A percentile compares a stretch with the other conserved stretches of the same genome.
Conservation (phyloP, 2,888 invertebrate species). For the Luffia ferchaultella region DNA sequence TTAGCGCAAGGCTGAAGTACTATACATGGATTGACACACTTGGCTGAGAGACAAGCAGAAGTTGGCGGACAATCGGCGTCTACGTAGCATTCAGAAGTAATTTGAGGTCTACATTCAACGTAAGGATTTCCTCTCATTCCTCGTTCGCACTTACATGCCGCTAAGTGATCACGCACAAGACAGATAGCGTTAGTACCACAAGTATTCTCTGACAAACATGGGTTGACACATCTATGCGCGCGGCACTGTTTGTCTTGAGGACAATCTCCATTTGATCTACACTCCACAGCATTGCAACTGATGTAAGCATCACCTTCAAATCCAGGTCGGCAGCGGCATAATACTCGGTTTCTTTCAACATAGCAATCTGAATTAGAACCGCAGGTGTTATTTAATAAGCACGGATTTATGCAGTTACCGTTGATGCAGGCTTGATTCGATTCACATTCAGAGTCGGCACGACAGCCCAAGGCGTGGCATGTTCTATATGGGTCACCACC, state of each 20-base stretch:
- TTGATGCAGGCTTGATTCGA: constrained; percentile 85
- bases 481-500: constrained; percentile 87
- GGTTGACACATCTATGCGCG: constrained; percentile 86
- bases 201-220: constrained; percentile 79
- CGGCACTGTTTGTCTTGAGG: constrained; percentile 85
- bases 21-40: constrained; percentile 85
- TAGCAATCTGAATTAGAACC: constrained; percentile 86
- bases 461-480: constrained; percentile 84
- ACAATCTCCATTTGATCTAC: constrained; percentile 87
- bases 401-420: constrained; percentile 86
- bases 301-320: constrained; percentile 81
- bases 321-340: constrained; percentile 83
- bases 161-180: constrained; percentile 80
- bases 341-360: constrained; percentile 73
- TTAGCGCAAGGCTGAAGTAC: constrained; percentile 80
- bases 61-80: constrained; percentile 85
- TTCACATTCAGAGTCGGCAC: constrained; percentile 83
- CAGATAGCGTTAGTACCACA: constrained; percentile 85
- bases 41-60: constrained; percentile 81
- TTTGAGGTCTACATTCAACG: constrained; percentile 78
- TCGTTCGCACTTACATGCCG: constrained; percentile 84
- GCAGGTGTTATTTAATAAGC: constrained; percentile 80
- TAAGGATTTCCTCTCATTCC: constrained; percentile 84
- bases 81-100: constrained; percentile 77
- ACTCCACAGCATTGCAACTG: constrained; percentile 81